Conservation (phyloP, 2,113 vertebrate species). For the Hirundichthys speculiger region DNA sequence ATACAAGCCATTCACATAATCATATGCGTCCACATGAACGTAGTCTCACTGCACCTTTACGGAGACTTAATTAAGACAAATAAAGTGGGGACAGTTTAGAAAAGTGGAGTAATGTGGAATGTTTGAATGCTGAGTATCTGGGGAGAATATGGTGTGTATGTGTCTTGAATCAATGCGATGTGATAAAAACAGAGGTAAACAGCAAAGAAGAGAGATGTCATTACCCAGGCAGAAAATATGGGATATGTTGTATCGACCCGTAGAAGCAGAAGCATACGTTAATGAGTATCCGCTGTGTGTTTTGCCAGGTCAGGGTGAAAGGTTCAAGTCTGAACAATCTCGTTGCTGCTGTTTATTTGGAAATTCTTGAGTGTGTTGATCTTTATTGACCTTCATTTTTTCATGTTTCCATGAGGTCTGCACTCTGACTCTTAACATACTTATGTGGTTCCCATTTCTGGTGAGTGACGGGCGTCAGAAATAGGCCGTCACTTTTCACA, state of each 20-base stretch:
- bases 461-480: conserved; percentile 9
- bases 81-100: neutral
- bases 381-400: conserved; percentile 8
- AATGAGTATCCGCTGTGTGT: conserved; percentile 26
- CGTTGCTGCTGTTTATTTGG: neutral
- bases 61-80: too few species aligned
- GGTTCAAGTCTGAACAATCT: neutral
- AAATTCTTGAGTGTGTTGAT: neutral
- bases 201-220: conserved; percentile 29
- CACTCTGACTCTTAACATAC: too few species aligned
- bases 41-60: too few species aligned
- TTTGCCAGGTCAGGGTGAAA: conserved; percentile 1
- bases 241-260: conserved; percentile 45
- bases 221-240: conserved; percentile 58
- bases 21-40: too few species aligned
- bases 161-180: conserved; percentile 10
- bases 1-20: neutral
- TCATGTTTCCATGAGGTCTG: neutral
- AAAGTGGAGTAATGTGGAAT: too few species aligned
- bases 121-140: too few species aligned
- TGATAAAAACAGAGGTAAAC: conserved; percentile 22
- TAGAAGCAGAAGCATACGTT: conserved; percentile 29
- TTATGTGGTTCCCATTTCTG: neutral
- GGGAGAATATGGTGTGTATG: neutral
- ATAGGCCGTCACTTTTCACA: conserved; percentile 29